Evolutionary conservation across 2,113 vertebrate species (phyloP), one percentile per base, ranked within the genome.

Genomic region (Microcebus tavaratra): DNA sequence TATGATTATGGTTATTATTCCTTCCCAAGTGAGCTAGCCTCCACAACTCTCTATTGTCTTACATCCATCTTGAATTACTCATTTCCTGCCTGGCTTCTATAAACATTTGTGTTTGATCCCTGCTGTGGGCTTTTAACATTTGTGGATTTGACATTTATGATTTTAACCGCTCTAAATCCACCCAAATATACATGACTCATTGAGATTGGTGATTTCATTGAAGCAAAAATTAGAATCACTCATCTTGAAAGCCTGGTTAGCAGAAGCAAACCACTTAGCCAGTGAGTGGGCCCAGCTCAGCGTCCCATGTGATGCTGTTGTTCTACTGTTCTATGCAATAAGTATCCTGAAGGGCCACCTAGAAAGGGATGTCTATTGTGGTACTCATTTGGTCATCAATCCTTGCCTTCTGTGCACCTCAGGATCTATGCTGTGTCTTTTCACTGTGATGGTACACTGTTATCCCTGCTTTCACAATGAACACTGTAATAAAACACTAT

Each of bases 81-180:
- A 87, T 95, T 96, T 98, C 92, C 92, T 93, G 36, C 29, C 34
- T 73, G 73, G 45, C 11, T 89, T 48, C 79, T 34, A 34, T 82
- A 93, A 73, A 94, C 50, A 83, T 82, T 97, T 92, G 65, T 92
- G 80, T 94, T 83, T 95, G 39, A 79, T 87, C n/a, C 63, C 70
- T 93, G 86, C 48, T 85, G 17, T 76, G 87, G 63, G 87, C 42
- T 86, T 84, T 96, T 86, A 93, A 83, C 73, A 94, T 95, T 84
- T 91, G 42, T 87, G 48, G 72, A 78, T 86, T 86, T 97, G 93
- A 92, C 81, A 94, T 92, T 92, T 94, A 78, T 91, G 42, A 94
- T 72, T 94, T 88, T 82, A 96, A 36, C 53, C 9, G 61, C 34
- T 82, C 59, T 84, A 55, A 87, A 94, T 45, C 57, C 31, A 96